A percentile compares a stretch with the other conserved stretches of the same genome.
These are phyloP conservation scores for Seladonia tumulorum DNA, from an alignment of 2,888 invertebrate species.

Conservation along the genomic window DNA sequence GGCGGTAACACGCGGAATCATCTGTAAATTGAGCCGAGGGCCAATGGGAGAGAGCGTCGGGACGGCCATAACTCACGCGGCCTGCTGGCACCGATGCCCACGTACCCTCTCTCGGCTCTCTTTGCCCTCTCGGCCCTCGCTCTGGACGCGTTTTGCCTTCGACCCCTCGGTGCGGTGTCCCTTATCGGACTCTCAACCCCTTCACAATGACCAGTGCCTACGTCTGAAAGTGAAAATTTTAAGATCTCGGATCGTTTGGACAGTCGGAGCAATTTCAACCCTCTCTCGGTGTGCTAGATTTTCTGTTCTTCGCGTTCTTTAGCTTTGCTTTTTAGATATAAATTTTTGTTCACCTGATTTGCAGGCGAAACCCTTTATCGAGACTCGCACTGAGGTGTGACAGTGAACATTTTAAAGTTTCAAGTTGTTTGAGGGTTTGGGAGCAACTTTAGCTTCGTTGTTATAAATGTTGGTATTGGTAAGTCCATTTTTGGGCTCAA, in stretches of 20 bases:
- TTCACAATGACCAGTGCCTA: background rate
- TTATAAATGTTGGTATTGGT: no score
- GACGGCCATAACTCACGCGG: constrained; percentile 85
- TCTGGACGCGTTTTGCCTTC: constrained; percentile 57
- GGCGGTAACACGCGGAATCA: constrained; percentile 86
- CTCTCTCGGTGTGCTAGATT: background rate
- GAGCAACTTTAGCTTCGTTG: no score
- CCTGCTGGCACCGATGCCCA: constrained; percentile 77
- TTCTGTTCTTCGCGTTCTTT: background rate
- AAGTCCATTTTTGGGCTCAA: no score
- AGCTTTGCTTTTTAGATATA: no score
- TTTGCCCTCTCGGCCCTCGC: constrained; percentile 24
- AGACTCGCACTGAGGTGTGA: no score
- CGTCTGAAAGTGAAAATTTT: background rate
- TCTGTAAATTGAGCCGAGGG: constrained; percentile 87
- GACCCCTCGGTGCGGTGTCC: constrained; percentile 58
- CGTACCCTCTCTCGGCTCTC: constrained; percentile 33
- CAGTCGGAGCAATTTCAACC: background rate
- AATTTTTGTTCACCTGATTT: no score
- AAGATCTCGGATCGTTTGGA: background rate
- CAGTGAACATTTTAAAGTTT: background rate
- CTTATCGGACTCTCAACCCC: constrained; percentile 55
- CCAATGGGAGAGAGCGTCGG: constrained; percentile 82
- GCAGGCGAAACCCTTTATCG: no score
- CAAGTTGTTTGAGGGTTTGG: no score